A percentile compares a stretch with the other conserved stretches of the same genome.
Conservation (phyloP, 2,113 vertebrate genomes). For the Boulengeromyrus knoepffleri region DNA sequence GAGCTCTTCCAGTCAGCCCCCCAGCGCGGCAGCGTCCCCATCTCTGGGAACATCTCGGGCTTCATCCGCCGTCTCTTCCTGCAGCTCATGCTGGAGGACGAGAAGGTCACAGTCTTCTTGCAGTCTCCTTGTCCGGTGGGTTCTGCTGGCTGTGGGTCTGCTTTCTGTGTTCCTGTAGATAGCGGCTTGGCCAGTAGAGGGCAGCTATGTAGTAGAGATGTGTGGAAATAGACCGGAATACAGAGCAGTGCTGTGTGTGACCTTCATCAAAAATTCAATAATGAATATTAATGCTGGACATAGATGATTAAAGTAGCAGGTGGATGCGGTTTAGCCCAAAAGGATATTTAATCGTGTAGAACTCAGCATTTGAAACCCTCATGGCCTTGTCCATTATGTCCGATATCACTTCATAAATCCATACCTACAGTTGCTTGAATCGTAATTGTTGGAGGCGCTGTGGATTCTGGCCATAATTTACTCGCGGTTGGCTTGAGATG, state of each 20-base stretch:
- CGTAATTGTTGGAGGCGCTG: background rate
- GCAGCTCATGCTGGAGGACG: constrained; percentile 96
- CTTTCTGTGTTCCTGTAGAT: background rate
- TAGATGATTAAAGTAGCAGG: background rate
- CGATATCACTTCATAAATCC: background rate
- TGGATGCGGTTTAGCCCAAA: background rate
- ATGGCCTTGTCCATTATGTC: background rate
- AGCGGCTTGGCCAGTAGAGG: constrained; percentile 36
- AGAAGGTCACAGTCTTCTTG: constrained; percentile 97
- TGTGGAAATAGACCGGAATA: background rate
- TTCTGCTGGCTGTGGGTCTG: constrained; percentile 2
- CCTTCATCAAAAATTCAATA: background rate
- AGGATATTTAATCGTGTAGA: background rate
- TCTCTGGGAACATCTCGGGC: constrained; percentile 95
- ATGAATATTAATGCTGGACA: background rate
- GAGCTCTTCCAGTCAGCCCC: constrained; percentile 95
- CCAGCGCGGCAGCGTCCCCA: constrained; percentile 81
- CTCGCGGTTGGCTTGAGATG: background rate
- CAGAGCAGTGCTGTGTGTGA: background rate
- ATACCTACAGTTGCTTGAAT: background rate
- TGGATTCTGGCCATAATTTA: background rate
- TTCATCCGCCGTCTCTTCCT: constrained; percentile 94
- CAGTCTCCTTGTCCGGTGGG: constrained; percentile 95
- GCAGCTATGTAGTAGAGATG: constrained; percentile 21
- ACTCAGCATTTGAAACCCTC: background rate